A percentile compares a stretch with the other conserved stretches of the same genome.
Conservation (phyloP, 2,797 vertebrate species). For the Hipposideros larvatus region DNA sequence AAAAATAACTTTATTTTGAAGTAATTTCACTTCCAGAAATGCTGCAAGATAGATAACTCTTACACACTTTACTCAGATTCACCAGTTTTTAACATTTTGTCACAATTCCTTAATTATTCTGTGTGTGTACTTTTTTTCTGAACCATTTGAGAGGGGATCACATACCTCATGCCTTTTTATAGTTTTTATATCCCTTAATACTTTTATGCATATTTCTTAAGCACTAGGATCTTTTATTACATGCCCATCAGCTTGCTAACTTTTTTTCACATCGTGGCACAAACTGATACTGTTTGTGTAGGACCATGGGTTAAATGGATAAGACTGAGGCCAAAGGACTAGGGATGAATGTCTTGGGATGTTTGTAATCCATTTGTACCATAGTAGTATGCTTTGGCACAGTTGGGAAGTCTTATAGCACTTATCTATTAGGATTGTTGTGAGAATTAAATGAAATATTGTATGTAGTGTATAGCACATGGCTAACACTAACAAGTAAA, state of each 20-base stretch:
- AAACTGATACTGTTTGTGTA: neutral
- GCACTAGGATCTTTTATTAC: neutral
- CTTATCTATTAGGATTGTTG: neutral
- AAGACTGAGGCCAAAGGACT: neutral
- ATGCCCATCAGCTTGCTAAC: neutral
- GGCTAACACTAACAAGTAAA: neutral
- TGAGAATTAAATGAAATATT: neutral
- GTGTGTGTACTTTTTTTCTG: neutral
- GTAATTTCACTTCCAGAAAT: conserved; percentile 38
- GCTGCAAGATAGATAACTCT: neutral
- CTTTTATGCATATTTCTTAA: neutral
- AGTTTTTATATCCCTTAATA: neutral
- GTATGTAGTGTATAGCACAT: neutral
- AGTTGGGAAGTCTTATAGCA: neutral
- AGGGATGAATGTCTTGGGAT: neutral
- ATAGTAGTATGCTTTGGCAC: neutral
- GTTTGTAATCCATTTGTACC: neutral
- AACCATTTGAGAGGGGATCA: neutral
- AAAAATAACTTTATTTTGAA: conserved; percentile 46
- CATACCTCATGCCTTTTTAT: neutral
- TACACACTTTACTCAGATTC: neutral
- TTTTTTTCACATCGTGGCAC: neutral
- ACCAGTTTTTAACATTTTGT: conserved; percentile 36
- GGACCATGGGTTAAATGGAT: neutral
- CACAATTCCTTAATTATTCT: neutral